phyloP scores from a whole-genome alignment of 2,888 invertebrate genomes.

The Cheilosia scutellata region DNA sequence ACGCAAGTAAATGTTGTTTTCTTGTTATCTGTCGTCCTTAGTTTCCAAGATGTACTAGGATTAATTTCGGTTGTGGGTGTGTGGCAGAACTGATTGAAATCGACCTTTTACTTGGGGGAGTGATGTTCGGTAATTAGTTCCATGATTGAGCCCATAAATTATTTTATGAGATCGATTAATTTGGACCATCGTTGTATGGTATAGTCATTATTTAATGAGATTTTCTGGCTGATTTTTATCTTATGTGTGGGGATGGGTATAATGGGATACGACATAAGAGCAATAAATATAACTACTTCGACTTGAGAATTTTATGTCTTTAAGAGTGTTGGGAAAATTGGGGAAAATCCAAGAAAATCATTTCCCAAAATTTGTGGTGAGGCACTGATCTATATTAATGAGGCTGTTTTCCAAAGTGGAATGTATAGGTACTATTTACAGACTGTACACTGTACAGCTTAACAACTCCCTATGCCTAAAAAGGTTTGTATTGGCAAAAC shows the following conservation, averaged over 20 bases:
- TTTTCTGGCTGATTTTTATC: constrained; percentile 11
- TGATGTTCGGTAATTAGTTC: constrained; percentile 67
- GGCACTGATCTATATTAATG: too few species aligned
- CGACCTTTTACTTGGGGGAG: constrained; percentile 45
- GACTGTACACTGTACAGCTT: too few species aligned
- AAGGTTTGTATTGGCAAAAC: too few species aligned
- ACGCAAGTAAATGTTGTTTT: constrained; percentile 55
- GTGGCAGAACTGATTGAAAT: constrained; percentile 53
- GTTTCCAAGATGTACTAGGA: constrained; percentile 41
- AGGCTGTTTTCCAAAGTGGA: too few species aligned
- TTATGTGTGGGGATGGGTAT: neutral
- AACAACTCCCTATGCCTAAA: too few species aligned
- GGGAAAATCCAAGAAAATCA: too few species aligned
- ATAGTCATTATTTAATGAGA: constrained; percentile 45
- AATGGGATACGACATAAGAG: neutral
- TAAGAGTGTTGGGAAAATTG: too few species aligned
- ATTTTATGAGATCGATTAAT: constrained; percentile 66
- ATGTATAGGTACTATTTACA: too few species aligned
- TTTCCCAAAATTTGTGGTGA: too few species aligned
- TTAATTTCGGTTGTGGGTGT: constrained; percentile 38
- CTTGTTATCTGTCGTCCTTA: constrained; percentile 63
- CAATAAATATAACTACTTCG: neutral
- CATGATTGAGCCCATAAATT: constrained; percentile 69
- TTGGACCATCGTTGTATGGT: constrained; percentile 16
- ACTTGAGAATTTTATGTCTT: too few species aligned